Base-by-base conservation (phyloP, 2,113 vertebrate genomes). In the Microcebus tavaratra region DNA sequence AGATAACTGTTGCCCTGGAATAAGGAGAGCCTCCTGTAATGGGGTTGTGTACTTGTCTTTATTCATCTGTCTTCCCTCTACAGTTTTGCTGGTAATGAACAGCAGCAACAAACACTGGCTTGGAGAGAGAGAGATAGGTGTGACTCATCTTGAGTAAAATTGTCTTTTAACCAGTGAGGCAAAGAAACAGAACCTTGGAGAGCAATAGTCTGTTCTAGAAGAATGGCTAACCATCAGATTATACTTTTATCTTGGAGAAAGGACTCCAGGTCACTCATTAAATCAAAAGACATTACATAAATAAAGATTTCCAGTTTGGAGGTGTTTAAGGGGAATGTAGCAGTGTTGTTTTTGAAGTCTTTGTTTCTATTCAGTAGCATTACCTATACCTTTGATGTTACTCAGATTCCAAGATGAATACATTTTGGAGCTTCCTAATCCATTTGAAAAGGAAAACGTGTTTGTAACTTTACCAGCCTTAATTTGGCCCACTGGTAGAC, bases 321-420 rank as follows among this genome's bases (percentile, higher is more conserved):
- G 29, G 31, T 90, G 6, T 23, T 81, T 70, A 34, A 95, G 70
- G 67, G 72, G 27, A 93, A 67, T 23, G 10, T 25, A 86, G 42
- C 68, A 39, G 14, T 78, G n/a, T 75, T 80, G 23, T 75, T 96
- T 97, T 95, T 93, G 68, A 92, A 95, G 88, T 94, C 36, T 94
- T 94, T 83, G 57, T 90, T 96, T 94, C 31, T 95, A 12, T 85
- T 94, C 31, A 25, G 34, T 92, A 90, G 36, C 25, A 67, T 57
- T 67, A 21, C 17, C 45, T 27, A 55, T 87, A 80, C 27, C 82
- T 89, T 85, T 65, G 73, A n/a, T 70, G 36, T 96, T 96, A 63
- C 68, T 86, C 42, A 83, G 27, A 78, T 13, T 92, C 34, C 4
- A 80, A 88, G 61, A 82, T 88, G 92, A 95, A 68, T 97, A 83